Evolutionary conservation across 2,888 invertebrate species (phyloP), one percentile per base, ranked within the genome.

Genomic region (Hemaris fuciformis): DNA sequence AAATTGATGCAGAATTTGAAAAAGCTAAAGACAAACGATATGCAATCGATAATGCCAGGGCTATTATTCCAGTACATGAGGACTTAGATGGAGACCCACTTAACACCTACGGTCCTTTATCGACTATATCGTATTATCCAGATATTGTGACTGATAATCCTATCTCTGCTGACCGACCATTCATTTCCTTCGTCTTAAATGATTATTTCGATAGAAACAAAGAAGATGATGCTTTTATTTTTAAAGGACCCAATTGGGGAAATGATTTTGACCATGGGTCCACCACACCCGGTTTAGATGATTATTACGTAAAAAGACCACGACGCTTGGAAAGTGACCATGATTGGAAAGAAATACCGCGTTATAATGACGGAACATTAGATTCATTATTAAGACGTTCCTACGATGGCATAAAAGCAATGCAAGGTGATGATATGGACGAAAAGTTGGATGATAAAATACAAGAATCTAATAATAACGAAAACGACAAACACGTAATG

Each of bases 1-100:
- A 82, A 46, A 71, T 74, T 18, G 75, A 76, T 31, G 65, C 72
- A 3, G 80, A 81, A 64, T 67, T 67, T 7, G 80, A 85, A 57
- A 88, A 83, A 64, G 82, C 79, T 1, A 88, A 88, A 74, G 88
- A 89, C 57, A 90, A 89, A 73, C 84, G 86, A 13, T 85, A 80
- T 46, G 73, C 72, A 25, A 62, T 69, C 22, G 74, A 78, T 1
- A 38, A 45, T 27, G 20, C 38, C 20, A 41, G 48, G 25, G 64
- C 71, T 15, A 57, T 83, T n/a, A 89, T 87, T 68, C 90, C 90
- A 1, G 87, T 89, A 15, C 78, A 86, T 63, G 90, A 90, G 78
- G 62, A 79, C 34, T 72, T 83, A 27, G 77, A 84, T 8, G 75
- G 84, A 45, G 80, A 84, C 65, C 59, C 72, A 60, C 77, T 79